These are phyloP conservation scores for Periophthalmus magnuspinnatus DNA, from an alignment of 2,797 vertebrate genomes.

Conservation along the genomic window DNA sequence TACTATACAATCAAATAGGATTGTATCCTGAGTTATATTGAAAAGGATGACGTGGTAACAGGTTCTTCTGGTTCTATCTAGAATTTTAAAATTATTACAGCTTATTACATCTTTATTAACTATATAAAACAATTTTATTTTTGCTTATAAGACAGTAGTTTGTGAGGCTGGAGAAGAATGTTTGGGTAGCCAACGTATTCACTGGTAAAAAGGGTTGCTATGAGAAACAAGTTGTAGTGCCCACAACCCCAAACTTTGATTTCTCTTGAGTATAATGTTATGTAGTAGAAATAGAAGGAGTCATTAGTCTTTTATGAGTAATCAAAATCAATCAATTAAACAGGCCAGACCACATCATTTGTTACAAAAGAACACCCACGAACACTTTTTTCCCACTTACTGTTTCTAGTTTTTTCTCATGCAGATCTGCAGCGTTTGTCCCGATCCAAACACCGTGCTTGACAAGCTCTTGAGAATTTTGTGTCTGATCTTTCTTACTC, in stretches of 20 bases:
- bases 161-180: no score
- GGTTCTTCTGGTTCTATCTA: no score
- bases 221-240: neutral
- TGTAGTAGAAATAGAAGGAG: neutral
- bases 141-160: no score
- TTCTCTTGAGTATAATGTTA: neutral
- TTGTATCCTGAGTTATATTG: no score
- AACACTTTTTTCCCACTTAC: constrained; percentile 41
- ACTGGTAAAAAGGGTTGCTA: no score
- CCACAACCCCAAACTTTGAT: neutral
- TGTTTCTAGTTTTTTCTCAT: constrained; percentile 72
- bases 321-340: neutral
- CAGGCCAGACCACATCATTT: neutral
- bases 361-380: neutral
- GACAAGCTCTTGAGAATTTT: constrained; percentile 58
- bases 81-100: no score
- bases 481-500: constrained; percentile 58
- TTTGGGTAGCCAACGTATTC: no score
- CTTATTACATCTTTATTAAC: no score
- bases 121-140: no score
- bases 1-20: neutral
- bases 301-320: neutral
- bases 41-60: no score
- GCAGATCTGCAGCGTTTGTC: constrained; percentile 43
- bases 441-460: constrained; percentile 54